Evolutionary conservation across 2,797 vertebrate genomes (phyloP).

Genomic region (Lindbergichthys nudifrons): DNA sequence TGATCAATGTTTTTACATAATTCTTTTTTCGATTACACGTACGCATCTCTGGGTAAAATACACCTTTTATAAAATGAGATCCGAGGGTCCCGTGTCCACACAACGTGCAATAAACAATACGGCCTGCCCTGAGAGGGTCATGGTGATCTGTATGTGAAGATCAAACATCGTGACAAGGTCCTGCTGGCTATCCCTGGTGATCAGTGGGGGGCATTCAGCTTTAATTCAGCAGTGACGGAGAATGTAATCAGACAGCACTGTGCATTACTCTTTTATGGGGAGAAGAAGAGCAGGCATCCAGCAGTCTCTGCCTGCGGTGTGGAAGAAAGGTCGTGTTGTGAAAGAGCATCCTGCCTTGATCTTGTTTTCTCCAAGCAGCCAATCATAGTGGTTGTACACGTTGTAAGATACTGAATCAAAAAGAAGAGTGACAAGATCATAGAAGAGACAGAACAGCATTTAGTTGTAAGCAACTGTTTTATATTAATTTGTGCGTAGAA

Average conservation of each 20-base stretch:
- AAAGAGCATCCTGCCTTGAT: conserved; percentile 36
- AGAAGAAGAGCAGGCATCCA: conserved; percentile 34
- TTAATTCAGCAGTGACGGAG: conserved; percentile 40
- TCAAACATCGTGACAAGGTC: conserved; percentile 45
- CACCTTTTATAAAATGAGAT: too few relatives aligned
- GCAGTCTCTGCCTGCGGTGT: conserved; percentile 34
- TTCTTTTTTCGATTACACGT: neutral
- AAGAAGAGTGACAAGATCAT: conserved; percentile 5
- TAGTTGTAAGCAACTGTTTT: conserved; percentile 3
- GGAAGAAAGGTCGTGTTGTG: conserved; percentile 28
- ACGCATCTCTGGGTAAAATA: neutral
- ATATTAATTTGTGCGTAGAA: neutral
- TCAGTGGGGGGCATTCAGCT: conserved; percentile 41
- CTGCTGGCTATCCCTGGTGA: conserved; percentile 12
- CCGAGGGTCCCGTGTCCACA: neutral
- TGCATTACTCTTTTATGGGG: conserved; percentile 47
- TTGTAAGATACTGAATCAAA: neutral
- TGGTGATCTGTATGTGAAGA: conserved; percentile 30
- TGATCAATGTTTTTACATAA: too few relatives aligned
- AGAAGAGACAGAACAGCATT: neutral
- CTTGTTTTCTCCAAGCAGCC: conserved; percentile 38
- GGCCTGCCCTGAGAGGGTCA: conserved; percentile 8
- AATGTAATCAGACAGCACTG: conserved; percentile 21
- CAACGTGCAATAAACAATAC: neutral
- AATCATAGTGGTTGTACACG: neutral